Conservation (phyloP, 2,888 invertebrate genomes). For the Noctua pronuba region DNA sequence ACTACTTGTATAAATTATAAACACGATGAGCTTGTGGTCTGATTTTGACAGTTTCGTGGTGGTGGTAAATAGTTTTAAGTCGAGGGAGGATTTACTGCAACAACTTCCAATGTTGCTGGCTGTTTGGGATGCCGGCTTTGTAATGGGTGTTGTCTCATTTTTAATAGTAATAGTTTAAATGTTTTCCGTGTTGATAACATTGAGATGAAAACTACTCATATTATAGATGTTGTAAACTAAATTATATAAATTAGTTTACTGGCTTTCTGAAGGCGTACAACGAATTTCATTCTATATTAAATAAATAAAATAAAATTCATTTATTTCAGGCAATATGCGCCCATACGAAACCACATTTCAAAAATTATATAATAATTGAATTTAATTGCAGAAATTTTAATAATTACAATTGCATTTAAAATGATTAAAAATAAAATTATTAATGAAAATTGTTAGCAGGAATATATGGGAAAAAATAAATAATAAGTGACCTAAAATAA, state of each 20-base stretch:
- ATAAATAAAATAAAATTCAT: no score
- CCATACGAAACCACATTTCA: no score
- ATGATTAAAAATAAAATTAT: no score
- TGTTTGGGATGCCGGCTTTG: conserved; percentile 13
- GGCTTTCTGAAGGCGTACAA: neutral
- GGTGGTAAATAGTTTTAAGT: conserved; percentile 43
- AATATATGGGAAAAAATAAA: no score
- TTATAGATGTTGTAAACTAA: neutral
- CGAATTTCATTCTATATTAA: neutral
- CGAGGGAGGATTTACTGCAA: conserved; percentile 29
- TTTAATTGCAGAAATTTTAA: no score
- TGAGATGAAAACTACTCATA: neutral
- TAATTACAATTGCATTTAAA: no score
- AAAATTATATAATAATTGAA: no score
- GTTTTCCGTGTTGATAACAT: neutral
- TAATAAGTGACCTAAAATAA: neutral
- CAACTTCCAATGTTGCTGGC: conserved; percentile 25
- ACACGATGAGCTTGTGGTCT: conserved; percentile 56
- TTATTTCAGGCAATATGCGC: no score
- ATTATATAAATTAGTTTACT: neutral
- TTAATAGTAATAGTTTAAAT: neutral
- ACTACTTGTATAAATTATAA: conserved; percentile 65
- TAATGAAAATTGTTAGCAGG: no score
- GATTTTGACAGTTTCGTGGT: conserved; percentile 62
- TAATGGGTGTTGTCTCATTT: neutral